Base-by-base conservation (phyloP, 2,797 vertebrate species). In the Paedocypris micromegethes region DNA sequence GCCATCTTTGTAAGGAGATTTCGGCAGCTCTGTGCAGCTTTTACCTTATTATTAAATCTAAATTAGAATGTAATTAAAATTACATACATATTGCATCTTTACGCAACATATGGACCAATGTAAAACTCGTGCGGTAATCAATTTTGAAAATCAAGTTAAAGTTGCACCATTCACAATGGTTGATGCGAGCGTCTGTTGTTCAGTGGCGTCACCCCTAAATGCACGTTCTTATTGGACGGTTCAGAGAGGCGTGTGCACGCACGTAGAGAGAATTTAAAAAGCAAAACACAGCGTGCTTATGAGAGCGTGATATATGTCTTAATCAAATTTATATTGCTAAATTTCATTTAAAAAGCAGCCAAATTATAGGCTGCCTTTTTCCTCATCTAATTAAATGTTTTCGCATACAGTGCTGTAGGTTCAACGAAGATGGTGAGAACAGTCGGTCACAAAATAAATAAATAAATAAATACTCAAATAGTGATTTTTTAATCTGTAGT, bases 141-240 rank as follows among this genome's bases (percentile, higher is more conserved):
- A 51, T 40, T 38, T 3, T 2, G 2, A 2, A 4, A 2, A 49
- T 44, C 23, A 2, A 41, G 5, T n/a, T 2, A n/a, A 38, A 3
- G 40, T 51, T 45, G 60, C 23, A 59, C 57, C 68, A 51, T 23
- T 64, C 23, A 58, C 49, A 40, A 70, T 70, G 68, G 60, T 54
- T 2, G 54, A 45, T 4, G 4, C 1, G 1, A 40, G 9, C 8
- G 4, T 49, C 46, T 38, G 47, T 9, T 44, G 6, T 37, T 9
- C 5, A 4, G 41, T 43, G 53, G 3, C 53, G 68, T 58, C 40
- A 39, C 4, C 50, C 0, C 2, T 9, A 3, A 58, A 0, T 47
- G 9, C 47, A 46, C 53, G 39, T 37, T 70, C 37, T 40, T 46
- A 64, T 70, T 64, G 68, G 60, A 51, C 46, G 47, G 44, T 45